Conservation (phyloP, 1,140 invertebrate species). For the Meloidogyne chitwoodi region DNA sequence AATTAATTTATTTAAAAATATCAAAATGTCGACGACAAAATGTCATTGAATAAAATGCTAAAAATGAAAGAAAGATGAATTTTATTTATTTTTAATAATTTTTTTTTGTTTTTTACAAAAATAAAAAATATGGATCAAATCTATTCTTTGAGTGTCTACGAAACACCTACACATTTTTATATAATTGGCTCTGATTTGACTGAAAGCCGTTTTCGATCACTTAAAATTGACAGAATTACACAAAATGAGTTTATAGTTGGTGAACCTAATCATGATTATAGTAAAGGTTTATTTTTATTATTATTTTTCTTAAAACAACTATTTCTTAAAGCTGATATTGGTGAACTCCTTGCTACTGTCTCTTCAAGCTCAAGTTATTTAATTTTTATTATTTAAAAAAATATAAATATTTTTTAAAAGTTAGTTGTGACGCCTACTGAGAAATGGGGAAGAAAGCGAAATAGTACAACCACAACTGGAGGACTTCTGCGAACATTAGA, state of each 20-base stretch:
- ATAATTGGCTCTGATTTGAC: constrained; percentile 54
- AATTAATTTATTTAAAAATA: no score
- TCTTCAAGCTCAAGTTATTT: constrained; percentile 52
- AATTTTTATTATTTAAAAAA: neutral
- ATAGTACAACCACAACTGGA: constrained; percentile 7
- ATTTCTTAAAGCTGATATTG: constrained; percentile 38
- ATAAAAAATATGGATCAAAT: neutral
- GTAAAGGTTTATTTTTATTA: constrained; percentile 20
- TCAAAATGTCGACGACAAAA: no score
- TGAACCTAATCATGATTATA: constrained; percentile 51
- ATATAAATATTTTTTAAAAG: neutral
- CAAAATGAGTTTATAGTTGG: constrained; percentile 46
- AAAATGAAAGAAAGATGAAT: no score
- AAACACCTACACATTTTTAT: constrained; percentile 55
- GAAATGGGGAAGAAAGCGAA: constrained; percentile 32
- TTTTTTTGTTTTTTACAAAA: no score
- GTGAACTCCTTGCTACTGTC: constrained; percentile 53
- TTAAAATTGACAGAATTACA: constrained; percentile 56
- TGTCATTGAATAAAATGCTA: no score
- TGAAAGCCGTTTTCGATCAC: constrained; percentile 41
- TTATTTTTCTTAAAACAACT: neutral
- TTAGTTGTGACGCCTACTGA: constrained; percentile 46
- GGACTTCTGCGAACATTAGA: constrained; percentile 53
- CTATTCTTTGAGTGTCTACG: constrained; percentile 45
- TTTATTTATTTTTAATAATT: no score